Conservation (phyloP, 2,797 vertebrate genomes). For the Botia almorhae region DNA sequence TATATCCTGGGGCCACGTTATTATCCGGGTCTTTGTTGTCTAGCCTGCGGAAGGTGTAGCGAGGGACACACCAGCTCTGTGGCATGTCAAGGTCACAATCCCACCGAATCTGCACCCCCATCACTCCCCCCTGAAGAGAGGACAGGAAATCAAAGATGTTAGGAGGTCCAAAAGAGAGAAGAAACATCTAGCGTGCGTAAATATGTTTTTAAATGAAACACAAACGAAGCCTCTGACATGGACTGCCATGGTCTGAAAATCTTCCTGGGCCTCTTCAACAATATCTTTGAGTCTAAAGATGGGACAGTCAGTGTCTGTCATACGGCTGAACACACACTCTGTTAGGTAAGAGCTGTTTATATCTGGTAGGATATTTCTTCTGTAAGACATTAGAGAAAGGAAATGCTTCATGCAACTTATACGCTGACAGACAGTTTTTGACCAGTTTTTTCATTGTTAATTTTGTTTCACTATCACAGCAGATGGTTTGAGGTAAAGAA, state of each 20-base stretch:
- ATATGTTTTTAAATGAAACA: not conserved
- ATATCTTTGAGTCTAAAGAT: conserved; percentile 87
- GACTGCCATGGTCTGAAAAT: conserved; percentile 82
- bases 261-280: conserved; percentile 79
- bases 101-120: conserved; percentile 89
- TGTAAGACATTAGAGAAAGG: conserved; percentile 45
- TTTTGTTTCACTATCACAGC: too few species aligned
- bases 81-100: conserved; percentile 85
- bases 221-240: conserved; percentile 73
- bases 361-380: conserved; percentile 83
- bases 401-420: not conserved
- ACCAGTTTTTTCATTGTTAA: too few species aligned
- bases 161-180: not conserved
- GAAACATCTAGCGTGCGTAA: not conserved
- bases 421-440: not conserved
- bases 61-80: conserved; percentile 75
- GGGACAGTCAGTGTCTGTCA: conserved; percentile 77
- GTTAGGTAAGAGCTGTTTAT: conserved; percentile 77
- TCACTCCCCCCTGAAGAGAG: conserved; percentile 83
- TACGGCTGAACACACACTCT: conserved; percentile 75
- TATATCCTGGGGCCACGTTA: conserved; percentile 83
- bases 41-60: conserved; percentile 82
- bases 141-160: not conserved
- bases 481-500: too few species aligned
- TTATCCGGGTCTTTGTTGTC: conserved; percentile 82